phyloP scores from a whole-genome alignment of 1,140 invertebrate genomes.

The Zaprionus davidi region DNA sequence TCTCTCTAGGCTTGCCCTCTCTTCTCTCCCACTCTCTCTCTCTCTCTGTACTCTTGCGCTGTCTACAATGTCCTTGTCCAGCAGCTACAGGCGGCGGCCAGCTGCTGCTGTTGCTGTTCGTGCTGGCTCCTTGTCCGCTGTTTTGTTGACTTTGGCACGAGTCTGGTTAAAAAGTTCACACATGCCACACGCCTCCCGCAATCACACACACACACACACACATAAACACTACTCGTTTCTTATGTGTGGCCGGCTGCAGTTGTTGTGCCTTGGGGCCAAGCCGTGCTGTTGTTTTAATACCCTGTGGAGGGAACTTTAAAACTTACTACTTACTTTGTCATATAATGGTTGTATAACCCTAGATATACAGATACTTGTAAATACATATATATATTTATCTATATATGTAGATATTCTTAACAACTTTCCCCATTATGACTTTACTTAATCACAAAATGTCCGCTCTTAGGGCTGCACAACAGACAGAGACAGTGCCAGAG shows the following conservation, averaged over 20 bases:
- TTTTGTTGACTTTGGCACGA: conserved; percentile 81
- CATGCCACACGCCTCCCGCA: conserved; percentile 55
- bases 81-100: neutral
- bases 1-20: neutral
- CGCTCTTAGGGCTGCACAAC: neutral
- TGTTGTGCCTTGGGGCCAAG: conserved; percentile 74
- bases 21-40: neutral
- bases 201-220: neutral
- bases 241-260: conserved; percentile 58
- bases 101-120: conserved; percentile 8
- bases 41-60: neutral
- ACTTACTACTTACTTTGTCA: neutral
- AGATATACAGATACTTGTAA: neutral
- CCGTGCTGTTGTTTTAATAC: conserved; percentile 60
- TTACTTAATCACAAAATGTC: neutral
- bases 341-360: neutral
- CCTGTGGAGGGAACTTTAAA: neutral
- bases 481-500: neutral
- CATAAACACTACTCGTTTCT: neutral
- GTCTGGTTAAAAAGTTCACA: conserved; percentile 82
- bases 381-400: neutral
- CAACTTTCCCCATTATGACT: neutral
- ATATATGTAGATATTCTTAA: neutral
- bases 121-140: conserved; percentile 56
- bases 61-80: conserved; percentile 1